phyloP scores from a whole-genome alignment of 2,113 vertebrate species.

The Notechis scutatus region DNA sequence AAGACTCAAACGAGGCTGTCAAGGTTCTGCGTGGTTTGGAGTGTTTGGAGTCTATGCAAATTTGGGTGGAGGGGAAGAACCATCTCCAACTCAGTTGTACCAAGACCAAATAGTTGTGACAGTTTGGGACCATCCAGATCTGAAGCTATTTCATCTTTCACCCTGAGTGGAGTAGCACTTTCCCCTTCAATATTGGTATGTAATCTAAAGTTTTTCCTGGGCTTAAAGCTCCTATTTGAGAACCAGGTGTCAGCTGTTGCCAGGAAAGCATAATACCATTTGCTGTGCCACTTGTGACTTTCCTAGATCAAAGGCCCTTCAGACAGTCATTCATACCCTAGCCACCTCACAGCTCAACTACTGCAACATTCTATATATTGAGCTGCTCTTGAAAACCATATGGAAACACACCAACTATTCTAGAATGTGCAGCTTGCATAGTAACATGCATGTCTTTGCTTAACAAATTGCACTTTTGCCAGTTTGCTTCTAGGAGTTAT shows the following conservation, averaged over 20 bases:
- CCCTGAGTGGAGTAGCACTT: neutral
- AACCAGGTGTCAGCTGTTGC: neutral
- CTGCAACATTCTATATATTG: neutral
- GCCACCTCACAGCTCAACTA: neutral
- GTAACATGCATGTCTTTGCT: neutral
- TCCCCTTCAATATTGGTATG: too few relatives aligned
- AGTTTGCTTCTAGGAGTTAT: neutral
- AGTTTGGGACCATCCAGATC: neutral
- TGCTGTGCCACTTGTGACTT: neutral
- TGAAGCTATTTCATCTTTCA: neutral
- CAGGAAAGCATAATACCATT: neutral
- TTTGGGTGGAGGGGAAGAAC: neutral
- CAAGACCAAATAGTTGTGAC: neutral
- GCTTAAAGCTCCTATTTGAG: neutral
- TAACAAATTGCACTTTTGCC: neutral
- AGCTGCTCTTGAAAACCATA: neutral
- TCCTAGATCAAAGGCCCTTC: neutral
- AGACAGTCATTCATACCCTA: neutral
- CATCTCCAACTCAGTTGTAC: neutral
- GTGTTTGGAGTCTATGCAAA: neutral
- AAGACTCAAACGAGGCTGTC: neutral
- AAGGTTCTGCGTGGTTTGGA: neutral
- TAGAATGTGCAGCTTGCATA: neutral
- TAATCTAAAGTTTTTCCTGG: neutral
- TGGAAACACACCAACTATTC: neutral